phyloP scores from a whole-genome alignment of 1,140 invertebrate genomes.

The Antheraea mylitta region DNA sequence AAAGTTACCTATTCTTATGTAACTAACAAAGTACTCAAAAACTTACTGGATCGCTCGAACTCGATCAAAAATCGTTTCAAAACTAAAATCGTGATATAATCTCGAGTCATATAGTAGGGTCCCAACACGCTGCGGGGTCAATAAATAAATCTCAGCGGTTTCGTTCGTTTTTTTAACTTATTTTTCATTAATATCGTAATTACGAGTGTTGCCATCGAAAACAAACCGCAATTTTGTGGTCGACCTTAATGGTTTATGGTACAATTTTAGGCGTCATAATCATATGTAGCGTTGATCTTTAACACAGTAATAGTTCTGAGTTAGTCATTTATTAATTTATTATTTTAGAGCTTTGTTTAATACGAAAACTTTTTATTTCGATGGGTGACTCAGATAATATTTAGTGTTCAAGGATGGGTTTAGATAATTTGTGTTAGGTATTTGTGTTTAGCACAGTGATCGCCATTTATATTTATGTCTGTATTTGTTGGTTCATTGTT shows the following conservation, averaged over 20 bases:
- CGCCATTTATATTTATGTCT: too few relatives aligned
- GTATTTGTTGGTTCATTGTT: too few relatives aligned
- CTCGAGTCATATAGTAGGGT: slow-evolving; percentile 38
- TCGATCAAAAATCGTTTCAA: neutral
- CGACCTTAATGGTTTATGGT: slow-evolving; percentile 63
- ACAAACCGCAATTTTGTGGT: slow-evolving; percentile 72
- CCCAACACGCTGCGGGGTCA: slow-evolving; percentile 38
- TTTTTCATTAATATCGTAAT: slow-evolving; percentile 65
- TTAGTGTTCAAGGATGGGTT: neutral
- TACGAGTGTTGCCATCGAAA: slow-evolving; percentile 68
- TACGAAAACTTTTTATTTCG: neutral
- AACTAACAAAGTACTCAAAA: neutral
- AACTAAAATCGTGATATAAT: slow-evolving; percentile 10
- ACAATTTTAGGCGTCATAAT: slow-evolving; percentile 75
- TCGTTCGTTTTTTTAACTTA: slow-evolving; percentile 54
- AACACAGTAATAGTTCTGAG: slow-evolving; percentile 40
- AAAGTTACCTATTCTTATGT: too few relatives aligned
- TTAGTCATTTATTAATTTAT: slow-evolving; percentile 47
- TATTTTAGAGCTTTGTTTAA: neutral
- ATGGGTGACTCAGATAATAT: neutral
- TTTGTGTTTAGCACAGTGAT: too few relatives aligned
- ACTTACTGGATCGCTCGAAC: neutral
- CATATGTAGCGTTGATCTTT: slow-evolving; percentile 52
- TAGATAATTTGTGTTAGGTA: neutral
- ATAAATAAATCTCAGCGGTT: slow-evolving; percentile 70